These are phyloP conservation scores for Distichodus sexfasciatus DNA, from an alignment of 2,797 vertebrate genomes.

Conservation along the genomic window DNA sequence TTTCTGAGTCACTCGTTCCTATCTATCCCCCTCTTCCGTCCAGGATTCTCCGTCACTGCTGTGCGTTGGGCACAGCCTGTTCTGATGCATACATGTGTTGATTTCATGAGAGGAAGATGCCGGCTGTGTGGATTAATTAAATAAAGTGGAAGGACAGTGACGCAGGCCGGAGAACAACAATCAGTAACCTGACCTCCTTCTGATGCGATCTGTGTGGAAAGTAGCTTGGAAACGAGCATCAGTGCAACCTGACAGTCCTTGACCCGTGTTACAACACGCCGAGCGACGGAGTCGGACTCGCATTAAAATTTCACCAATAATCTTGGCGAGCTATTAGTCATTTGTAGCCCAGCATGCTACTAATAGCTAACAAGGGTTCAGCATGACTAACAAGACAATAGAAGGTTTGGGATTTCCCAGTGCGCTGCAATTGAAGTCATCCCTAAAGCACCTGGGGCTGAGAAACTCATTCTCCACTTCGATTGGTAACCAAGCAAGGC, in stretches of 20 bases:
- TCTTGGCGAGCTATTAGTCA: neutral
- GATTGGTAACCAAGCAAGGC: slow-evolving; percentile 49
- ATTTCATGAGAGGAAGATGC: slow-evolving; percentile 52
- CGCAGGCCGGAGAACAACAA: slow-evolving; percentile 36
- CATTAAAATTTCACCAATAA: neutral
- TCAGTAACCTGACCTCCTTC: slow-evolving; percentile 18
- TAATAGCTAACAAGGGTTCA: neutral
- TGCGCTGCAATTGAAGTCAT: slow-evolving; percentile 62
- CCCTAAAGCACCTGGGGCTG: slow-evolving; percentile 51
- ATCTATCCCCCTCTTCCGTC: slow-evolving; percentile 45
- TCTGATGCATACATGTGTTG: slow-evolving; percentile 55
- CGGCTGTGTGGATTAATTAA: slow-evolving; percentile 62
- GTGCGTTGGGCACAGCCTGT: slow-evolving; percentile 69
- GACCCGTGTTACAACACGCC: neutral
- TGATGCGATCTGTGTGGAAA: slow-evolving; percentile 6
- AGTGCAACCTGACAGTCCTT: neutral
- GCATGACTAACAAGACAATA: slow-evolving; percentile 19
- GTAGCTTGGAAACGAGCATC: neutral
- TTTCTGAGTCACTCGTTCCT: slow-evolving; percentile 14
- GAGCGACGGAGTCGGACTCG: neutral
- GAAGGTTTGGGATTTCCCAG: slow-evolving; percentile 47
- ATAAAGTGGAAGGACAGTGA: slow-evolving; percentile 64
- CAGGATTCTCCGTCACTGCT: slow-evolving; percentile 55
- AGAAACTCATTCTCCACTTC: slow-evolving; percentile 60
- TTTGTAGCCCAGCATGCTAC: neutral